Evolutionary conservation across 1,140 invertebrate species (phyloP).

Genomic region (Caerostris darwini): DNA sequence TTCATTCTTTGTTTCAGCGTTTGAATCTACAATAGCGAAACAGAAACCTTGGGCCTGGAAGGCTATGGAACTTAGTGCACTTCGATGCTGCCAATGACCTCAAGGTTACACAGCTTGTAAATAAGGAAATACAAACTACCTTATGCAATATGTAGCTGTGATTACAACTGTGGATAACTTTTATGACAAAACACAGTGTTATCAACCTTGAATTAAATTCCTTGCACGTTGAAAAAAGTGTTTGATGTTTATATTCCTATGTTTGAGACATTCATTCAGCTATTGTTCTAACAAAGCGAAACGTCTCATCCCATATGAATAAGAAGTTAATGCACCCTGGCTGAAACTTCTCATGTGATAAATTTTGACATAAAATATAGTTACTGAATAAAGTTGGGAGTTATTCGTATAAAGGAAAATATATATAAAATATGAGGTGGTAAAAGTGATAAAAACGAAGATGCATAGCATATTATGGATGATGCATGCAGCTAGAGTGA

Average conservation of each 20-base stretch:
- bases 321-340: neutral
- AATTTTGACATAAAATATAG: neutral
- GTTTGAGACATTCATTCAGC: too few species aligned
- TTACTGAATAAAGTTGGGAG: neutral
- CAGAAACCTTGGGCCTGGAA: neutral
- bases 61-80: neutral
- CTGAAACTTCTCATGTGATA: neutral
- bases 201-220: neutral
- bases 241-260: neutral
- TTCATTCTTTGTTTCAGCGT: neutral
- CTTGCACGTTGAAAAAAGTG: neutral
- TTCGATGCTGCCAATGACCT: slow-evolving; percentile 33
- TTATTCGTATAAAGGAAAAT: neutral
- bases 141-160: neutral
- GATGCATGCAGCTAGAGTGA: neutral
- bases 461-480: neutral
- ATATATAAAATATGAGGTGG: neutral
- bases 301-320: neutral
- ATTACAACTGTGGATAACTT: neutral
- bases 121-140: slow-evolving; percentile 29
- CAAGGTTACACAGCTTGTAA: neutral
- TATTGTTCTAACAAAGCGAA: neutral
- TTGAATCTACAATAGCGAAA: neutral
- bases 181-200: neutral
- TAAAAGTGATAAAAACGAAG: neutral